Evolutionary conservation across 1,140 invertebrate genomes (phyloP).

Genomic region (Atta colombica): DNA sequence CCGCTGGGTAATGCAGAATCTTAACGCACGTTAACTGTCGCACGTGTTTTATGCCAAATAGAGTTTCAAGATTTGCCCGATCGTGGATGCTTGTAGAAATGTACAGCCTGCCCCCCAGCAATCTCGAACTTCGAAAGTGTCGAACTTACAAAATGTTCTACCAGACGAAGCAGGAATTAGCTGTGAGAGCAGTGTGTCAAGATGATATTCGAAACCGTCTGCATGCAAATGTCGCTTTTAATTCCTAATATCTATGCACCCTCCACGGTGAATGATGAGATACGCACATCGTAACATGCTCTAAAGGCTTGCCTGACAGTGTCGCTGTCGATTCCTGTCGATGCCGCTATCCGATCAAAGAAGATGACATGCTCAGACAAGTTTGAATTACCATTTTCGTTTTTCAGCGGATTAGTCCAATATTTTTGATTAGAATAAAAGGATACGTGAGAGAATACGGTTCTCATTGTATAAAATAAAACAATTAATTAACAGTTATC

Average conservation of each 20-base stretch:
- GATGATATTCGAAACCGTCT: conserved; percentile 62
- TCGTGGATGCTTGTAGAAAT: conserved; percentile 55
- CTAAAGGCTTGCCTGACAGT: conserved; percentile 20
- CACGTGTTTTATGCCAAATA: conserved; percentile 56
- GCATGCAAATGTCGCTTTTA: conserved; percentile 63
- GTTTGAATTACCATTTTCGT: conserved; percentile 6
- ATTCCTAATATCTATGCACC: conserved; percentile 65
- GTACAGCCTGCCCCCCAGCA: conserved; percentile 25
- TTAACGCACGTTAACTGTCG: conserved; percentile 59
- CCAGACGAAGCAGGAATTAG: conserved; percentile 57
- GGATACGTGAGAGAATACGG: too few species aligned
- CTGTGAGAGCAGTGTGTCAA: conserved; percentile 59
- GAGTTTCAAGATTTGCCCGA: conserved; percentile 63
- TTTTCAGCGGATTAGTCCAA: neutral
- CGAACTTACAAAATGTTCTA: conserved; percentile 60
- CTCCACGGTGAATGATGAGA: conserved; percentile 27
- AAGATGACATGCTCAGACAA: conserved; percentile 18
- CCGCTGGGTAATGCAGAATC: conserved; percentile 55
- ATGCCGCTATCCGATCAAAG: conserved; percentile 18
- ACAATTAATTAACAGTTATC: too few species aligned
- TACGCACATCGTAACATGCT: conserved; percentile 47
- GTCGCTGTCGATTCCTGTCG: conserved; percentile 43
- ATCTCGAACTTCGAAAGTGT: conserved; percentile 47
- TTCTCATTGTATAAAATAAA: too few species aligned
- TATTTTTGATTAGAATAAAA: too few species aligned